Evolutionary conservation across 2,888 invertebrate genomes (phyloP).

Genomic region (Drosophila diplacantha): DNA sequence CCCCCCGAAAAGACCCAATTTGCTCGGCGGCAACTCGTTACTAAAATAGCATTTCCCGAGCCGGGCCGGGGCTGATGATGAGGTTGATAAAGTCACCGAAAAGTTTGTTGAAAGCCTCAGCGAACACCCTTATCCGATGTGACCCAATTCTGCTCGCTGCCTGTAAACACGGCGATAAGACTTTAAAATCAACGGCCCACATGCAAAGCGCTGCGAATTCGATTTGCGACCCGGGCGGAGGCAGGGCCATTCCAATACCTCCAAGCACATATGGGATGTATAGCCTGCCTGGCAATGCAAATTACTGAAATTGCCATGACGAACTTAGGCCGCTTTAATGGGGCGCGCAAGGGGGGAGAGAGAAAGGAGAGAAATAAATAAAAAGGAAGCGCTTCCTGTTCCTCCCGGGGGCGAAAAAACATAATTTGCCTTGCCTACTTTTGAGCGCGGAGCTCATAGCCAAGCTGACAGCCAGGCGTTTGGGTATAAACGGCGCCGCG

Average conservation of each 20-base stretch:
- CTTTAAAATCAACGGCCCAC: conserved; percentile 28
- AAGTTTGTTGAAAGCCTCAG: conserved; percentile 31
- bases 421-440: conserved; percentile 57
- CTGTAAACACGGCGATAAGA: conserved; percentile 49
- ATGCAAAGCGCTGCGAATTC: conserved; percentile 35
- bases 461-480: conserved; percentile 14
- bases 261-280: neutral
- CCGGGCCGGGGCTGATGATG: conserved; percentile 35
- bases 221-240: conserved; percentile 21
- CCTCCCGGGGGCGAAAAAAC: conserved; percentile 36
- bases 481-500: conserved; percentile 42
- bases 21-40: conserved; percentile 31
- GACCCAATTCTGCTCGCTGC: conserved; percentile 61
- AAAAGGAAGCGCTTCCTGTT: conserved; percentile 5
- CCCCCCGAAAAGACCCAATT: conserved; percentile 21
- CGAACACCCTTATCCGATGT: conserved; percentile 50
- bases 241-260: neutral
- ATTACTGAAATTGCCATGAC: conserved; percentile 51
- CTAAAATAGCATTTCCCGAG: conserved; percentile 27
- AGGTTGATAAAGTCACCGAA: conserved; percentile 35
- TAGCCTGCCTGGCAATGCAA: conserved; percentile 22
- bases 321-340: conserved; percentile 65
- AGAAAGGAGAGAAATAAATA: neutral
- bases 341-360: conserved; percentile 47
- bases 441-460: conserved; percentile 23